phyloP scores from a whole-genome alignment of 2,888 invertebrate genomes.

The Drosophila mimica region DNA sequence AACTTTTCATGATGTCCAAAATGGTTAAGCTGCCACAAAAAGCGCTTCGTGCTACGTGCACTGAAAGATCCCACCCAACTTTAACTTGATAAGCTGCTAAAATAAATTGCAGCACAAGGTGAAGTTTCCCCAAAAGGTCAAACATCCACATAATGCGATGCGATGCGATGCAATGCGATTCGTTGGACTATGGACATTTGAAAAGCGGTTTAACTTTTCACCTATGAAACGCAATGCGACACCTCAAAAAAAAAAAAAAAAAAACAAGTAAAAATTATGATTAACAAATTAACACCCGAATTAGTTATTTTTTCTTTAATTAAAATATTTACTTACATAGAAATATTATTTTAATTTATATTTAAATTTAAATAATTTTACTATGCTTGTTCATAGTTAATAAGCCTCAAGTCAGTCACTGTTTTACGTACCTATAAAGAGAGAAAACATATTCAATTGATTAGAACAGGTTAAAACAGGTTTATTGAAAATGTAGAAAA shows the following conservation, averaged over 20 bases:
- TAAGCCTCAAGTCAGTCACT: neutral
- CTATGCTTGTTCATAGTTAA: neutral
- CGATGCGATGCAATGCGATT: neutral
- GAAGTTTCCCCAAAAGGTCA: slow-evolving; percentile 36
- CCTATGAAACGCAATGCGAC: slow-evolving; percentile 27
- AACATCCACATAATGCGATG: slow-evolving; percentile 14
- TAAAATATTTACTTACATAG: neutral
- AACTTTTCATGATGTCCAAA: slow-evolving; percentile 63
- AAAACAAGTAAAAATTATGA: neutral
- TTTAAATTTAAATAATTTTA: neutral
- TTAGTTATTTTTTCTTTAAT: neutral
- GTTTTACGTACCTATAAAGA: slow-evolving; percentile 64
- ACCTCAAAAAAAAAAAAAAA: neutral
- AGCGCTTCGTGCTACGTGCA: slow-evolving; percentile 52
- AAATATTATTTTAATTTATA: neutral
- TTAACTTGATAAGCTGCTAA: slow-evolving; percentile 76
- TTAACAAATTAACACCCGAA: neutral
- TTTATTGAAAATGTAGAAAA: neutral
- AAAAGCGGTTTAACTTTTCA: slow-evolving; percentile 39
- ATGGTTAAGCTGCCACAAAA: slow-evolving; percentile 77
- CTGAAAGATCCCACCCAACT: slow-evolving; percentile 69
- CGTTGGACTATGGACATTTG: slow-evolving; percentile 4
- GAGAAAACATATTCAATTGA: slow-evolving; percentile 14
- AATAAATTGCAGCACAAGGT: slow-evolving; percentile 63
- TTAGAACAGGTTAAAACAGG: slow-evolving; percentile 19